A percentile compares a stretch with the other conserved stretches of the same genome.
These are phyloP conservation scores for Clistopyga incitator DNA, from an alignment of 2,888 invertebrate genomes.

Conservation along the genomic window DNA sequence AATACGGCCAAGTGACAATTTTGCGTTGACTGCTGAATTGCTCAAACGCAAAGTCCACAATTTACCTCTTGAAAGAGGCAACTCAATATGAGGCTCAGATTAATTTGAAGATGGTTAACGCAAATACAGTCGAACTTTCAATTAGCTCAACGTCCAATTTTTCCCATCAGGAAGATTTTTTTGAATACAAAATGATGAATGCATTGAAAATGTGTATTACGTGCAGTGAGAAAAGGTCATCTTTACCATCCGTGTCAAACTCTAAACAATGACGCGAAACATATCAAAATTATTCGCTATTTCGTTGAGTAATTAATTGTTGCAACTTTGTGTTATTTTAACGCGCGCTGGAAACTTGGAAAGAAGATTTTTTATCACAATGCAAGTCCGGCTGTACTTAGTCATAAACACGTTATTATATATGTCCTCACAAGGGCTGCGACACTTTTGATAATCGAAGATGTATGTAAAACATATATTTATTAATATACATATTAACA, in stretches of 20 bases:
- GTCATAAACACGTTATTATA: constrained; percentile 12
- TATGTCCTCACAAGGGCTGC: constrained; percentile 33
- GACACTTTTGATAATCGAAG: constrained; percentile 53
- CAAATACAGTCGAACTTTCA: neutral
- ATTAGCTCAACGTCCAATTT: neutral
- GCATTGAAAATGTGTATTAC: neutral
- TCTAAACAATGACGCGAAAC: neutral
- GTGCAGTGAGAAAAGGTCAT: neutral
- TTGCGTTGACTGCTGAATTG: neutral
- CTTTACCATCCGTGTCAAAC: neutral
- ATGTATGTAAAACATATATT: constrained; percentile 34
- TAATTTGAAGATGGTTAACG: neutral
- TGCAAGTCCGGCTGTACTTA: neutral
- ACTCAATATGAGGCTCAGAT: neutral
- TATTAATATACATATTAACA: constrained; percentile 38
- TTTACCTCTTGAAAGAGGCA: neutral
- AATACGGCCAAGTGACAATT: constrained; percentile 3
- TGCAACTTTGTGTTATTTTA: neutral
- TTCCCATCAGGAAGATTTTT: neutral
- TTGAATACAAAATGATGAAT: neutral
- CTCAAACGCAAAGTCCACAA: neutral
- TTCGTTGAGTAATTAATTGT: neutral
- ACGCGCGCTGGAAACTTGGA: neutral
- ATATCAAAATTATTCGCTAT: neutral
- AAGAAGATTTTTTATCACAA: neutral